Evolutionary conservation across 2,888 invertebrate species (phyloP).

Genomic region (Cancer borealis): DNA sequence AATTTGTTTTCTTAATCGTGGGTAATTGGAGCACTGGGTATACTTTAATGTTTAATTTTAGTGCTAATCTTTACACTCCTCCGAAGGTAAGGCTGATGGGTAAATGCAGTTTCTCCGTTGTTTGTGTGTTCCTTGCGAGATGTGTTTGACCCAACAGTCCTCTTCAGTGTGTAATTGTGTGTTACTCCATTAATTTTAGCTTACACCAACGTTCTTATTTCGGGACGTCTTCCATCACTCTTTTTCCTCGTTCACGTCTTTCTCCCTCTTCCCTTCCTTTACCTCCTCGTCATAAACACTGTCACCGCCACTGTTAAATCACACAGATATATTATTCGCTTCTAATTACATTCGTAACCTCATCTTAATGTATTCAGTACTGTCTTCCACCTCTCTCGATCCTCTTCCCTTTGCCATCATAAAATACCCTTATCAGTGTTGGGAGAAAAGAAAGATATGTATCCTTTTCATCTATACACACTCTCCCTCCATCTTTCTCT

Average conservation of each 20-base stretch:
- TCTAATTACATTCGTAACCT: slow-evolving; percentile 3
- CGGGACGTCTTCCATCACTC: background rate
- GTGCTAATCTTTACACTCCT: background rate
- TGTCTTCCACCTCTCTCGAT: background rate
- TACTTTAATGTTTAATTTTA: background rate
- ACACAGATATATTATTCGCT: background rate
- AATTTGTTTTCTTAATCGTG: slow-evolving; percentile 15
- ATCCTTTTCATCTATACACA: background rate
- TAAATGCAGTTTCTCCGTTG: background rate
- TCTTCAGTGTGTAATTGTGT: background rate
- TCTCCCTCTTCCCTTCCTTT: background rate
- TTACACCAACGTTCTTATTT: background rate
- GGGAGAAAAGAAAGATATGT: background rate
- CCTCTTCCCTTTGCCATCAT: slow-evolving; percentile 9
- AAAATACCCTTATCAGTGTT: background rate
- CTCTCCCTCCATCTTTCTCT: background rate
- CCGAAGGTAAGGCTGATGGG: background rate
- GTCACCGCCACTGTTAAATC: background rate
- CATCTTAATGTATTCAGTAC: background rate
- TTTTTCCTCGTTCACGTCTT: background rate
- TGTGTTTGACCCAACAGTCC: background rate
- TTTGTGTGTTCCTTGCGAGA: background rate
- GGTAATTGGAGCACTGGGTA: background rate
- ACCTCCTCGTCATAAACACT: background rate
- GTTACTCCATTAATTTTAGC: background rate